Base-by-base conservation (phyloP, 2,888 invertebrate genomes). In the Megaustenia siamemsis region DNA sequence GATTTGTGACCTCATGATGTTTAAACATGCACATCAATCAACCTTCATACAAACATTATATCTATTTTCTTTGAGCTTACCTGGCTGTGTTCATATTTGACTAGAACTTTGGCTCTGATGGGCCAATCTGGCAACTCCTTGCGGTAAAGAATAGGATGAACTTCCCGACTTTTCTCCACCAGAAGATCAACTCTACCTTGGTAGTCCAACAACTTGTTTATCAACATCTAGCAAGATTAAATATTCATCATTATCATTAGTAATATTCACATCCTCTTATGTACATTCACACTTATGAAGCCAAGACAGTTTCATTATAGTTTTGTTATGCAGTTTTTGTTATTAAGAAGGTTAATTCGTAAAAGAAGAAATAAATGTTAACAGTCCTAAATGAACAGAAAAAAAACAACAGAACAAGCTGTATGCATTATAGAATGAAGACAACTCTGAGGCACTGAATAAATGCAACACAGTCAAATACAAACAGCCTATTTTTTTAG, bases 71-170 rank as follows among this genome's bases (percentile, higher is more conserved):
- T n/a, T 43, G 28, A 24, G 78, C 87, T 82, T 81, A 91, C 91
- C 87, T 92, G 89, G 73, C 90, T 87, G 80, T 92, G 91, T 77
- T 88, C 82, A 84, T 92, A 92, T 60, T 89, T 87, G 24, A 92
- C 90, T n/a, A 92, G 87, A 63, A 87, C 89, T 71, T 86, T 90
- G 82, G 90, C 92, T 82, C 89, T 91, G 45, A 92, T 84, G 10
- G 91, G 89, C 83, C 88, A 90, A 12, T 87, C 88, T 71, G 90
- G 88, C 53, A 89, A 68, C 43, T 91, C 89, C 76, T 88, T 89
- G 43, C 92, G 87, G 49, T 90, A 88, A 85, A 91, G 88, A 32
- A 92, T 90, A 0, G 92, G 92, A 73, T 90, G 89, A 24, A 92
- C 88, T 2, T 89, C 86, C 38, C 78, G 75, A 76, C 90, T 89